These are phyloP conservation scores for Drymonia ruficornis DNA, from an alignment of 2,888 invertebrate genomes.

Conservation along the genomic window DNA sequence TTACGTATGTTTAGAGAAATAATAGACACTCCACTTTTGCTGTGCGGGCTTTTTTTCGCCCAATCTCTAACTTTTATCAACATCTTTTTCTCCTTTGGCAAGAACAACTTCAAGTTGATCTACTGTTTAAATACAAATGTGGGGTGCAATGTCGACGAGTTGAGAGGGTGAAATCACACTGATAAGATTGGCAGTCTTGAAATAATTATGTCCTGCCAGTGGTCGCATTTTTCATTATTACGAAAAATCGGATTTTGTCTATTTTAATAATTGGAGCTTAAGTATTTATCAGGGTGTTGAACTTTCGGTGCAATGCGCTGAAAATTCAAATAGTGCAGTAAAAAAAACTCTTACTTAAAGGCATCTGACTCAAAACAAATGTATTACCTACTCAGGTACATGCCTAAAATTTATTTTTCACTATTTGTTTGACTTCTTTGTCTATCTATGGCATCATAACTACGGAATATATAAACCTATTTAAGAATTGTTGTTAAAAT, in stretches of 20 bases:
- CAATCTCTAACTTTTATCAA: no score
- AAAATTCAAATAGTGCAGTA: not conserved
- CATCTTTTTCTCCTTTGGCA: not conserved
- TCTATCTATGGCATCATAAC: no score
- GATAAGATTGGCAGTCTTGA: constrained; percentile 33
- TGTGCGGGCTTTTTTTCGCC: no score
- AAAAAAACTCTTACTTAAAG: no score
- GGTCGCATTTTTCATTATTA: not conserved
- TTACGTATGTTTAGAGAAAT: no score
- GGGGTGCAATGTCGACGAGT: constrained; percentile 21
- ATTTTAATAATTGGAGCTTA: not conserved
- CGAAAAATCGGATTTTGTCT: not conserved
- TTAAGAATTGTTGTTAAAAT: no score
- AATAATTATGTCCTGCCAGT: constrained; percentile 23
- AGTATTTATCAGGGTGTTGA: not conserved
- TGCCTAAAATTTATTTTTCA: no score
- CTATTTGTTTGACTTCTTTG: no score
- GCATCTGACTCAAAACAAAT: no score
- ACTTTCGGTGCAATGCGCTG: not conserved
- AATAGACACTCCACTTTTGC: no score
- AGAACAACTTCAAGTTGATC: not conserved
- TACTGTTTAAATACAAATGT: constrained; percentile 11
- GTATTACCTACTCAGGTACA: no score
- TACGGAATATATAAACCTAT: no score
- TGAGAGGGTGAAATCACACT: constrained; percentile 36